A percentile compares a stretch with the other conserved stretches of the same genome.
phyloP scores from a whole-genome alignment of 2,797 vertebrate genomes.

The Anguilla anguilla region DNA sequence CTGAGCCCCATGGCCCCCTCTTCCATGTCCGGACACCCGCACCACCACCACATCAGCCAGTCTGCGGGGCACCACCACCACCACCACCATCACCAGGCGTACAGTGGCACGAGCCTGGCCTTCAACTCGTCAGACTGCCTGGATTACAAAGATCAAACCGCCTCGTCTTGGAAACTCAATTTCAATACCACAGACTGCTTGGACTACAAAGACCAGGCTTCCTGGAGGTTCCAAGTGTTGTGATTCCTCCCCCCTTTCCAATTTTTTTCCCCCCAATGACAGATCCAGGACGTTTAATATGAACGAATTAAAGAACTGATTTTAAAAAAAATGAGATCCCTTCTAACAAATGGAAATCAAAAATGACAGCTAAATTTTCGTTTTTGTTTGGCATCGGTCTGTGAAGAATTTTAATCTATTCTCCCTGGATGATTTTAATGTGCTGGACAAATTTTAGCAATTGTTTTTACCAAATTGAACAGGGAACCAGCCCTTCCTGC shows the following conservation, averaged over 20 bases:
- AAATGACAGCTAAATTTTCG: conserved; percentile 24
- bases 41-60: conserved; percentile 88
- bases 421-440: conserved; percentile 55
- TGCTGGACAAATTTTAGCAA: conserved; percentile 52
- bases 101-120: conserved; percentile 82
- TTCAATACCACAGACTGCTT: conserved; percentile 98
- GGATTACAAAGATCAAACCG: conserved; percentile 97
- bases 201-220: conserved; percentile 99
- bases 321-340: neutral
- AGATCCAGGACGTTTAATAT: conserved; percentile 61
- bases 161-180: conserved; percentile 97
- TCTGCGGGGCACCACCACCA: conserved; percentile 91
- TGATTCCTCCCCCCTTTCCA: conserved; percentile 69
- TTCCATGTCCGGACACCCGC: conserved; percentile 86
- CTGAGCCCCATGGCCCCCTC: conserved; percentile 94
- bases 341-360: conserved; percentile 46
- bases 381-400: conserved; percentile 44
- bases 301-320: conserved; percentile 50
- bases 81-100: conserved; percentile 87
- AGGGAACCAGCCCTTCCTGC: conserved; percentile 57
- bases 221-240: conserved; percentile 99
- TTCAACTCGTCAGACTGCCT: conserved; percentile 98
- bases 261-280: conserved; percentile 64
- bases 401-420: conserved; percentile 51
- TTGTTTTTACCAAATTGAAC: conserved; percentile 59